Base-by-base conservation (phyloP, 2,888 invertebrate genomes). In the Tipula lateralis region DNA sequence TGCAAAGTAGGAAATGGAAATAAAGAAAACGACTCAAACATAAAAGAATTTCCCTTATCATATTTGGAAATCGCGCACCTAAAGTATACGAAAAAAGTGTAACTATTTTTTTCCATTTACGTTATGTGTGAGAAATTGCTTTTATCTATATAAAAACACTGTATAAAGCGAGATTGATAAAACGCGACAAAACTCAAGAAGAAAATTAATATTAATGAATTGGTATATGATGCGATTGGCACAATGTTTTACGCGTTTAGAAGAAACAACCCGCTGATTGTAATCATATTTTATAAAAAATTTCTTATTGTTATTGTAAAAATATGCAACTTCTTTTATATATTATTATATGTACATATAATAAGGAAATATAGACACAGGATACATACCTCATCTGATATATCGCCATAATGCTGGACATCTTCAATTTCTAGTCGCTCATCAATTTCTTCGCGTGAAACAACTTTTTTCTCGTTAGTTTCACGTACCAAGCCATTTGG, bases 351-450 rank as follows among this genome's bases (percentile, higher is more conserved):
- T 29, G n/a, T 83, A 24, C 6, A 19, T 16, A 19, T 19, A 82
- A 80, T 30, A 29, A 84, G 1, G 4, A 9, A 82, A 19, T 30
- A 84, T 32, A 16, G 3, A 30, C 5, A 83, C 6, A 83, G n/a
- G 32, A 3, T 9, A 91, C 93, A 93, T 88, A 96, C 97, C 92
- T 96, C 94, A 90, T 97, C 96, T 84, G 96, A 95, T 88, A 96
- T 95, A 88, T 96, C 95, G 36, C 96, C 96, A 85, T 94, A 91
- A 88, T 96, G 95, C 87, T 94, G 94, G 85, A 95, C 92, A 91
- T 97, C 96, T 90, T 97, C 96, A 0, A 95, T 96, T 90, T 97
- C 96, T 86, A 94, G 92, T 44, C 94, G 93, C 87, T 96, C 94
- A 88, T 96, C 95, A 82, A 94, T 94, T 88, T 96, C 94, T 90